Base-by-base conservation (phyloP, 53 echinoderm and acorn worm genomes). In the Stichopus horrens region DNA sequence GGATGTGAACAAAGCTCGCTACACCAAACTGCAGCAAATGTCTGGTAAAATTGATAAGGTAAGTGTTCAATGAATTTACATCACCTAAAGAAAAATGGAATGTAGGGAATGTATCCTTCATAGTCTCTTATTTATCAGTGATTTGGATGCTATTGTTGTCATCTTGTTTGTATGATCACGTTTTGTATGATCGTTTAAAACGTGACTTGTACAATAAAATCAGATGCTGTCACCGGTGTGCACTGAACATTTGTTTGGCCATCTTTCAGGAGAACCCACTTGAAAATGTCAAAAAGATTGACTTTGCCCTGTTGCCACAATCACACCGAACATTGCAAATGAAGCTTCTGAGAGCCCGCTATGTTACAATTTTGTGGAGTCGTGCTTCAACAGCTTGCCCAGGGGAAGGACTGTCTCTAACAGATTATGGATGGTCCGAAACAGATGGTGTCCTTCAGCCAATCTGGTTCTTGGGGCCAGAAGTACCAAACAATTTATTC, bases 11-110 rank as follows among this genome's bases (percentile, higher is more conserved):
- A 77, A 90, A 77, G 93, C 93, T 4, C 88, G 93, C 0, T 89
- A 91, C 86, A 93, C 52, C 56, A 93, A 91, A 74, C 74, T 93
- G 89, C 58, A 53, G 5, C 54, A 83, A 76, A 93, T 93, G 93
- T 91, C 89, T 14, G 93, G 93, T n/a, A 93, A 91, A 71, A 18
- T 93, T 73, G 65, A 89, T 52, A 20, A 91, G 92, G 85, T 89
- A 79, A 18, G 67, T n/a, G n/a, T n/a, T n/a, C n/a, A n/a, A n/a
- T n/a, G n/a, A n/a, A n/a, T n/a, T n/a, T n/a, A n/a, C n/a, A n/a
- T n/a, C n/a, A n/a, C n/a, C n/a, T n/a, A n/a, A n/a, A n/a, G n/a
- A n/a, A n/a, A n/a, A n/a, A n/a, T n/a, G n/a, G n/a, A n/a, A n/a
- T n/a, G n/a, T n/a, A n/a, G n/a, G n/a, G n/a, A n/a, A n/a, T n/a